Percentiles rank a stretch among this genome's conserved stretches.
Conservation (phyloP, 1,140 invertebrate genomes). For the Hyposmocoma kahamanoa region DNA sequence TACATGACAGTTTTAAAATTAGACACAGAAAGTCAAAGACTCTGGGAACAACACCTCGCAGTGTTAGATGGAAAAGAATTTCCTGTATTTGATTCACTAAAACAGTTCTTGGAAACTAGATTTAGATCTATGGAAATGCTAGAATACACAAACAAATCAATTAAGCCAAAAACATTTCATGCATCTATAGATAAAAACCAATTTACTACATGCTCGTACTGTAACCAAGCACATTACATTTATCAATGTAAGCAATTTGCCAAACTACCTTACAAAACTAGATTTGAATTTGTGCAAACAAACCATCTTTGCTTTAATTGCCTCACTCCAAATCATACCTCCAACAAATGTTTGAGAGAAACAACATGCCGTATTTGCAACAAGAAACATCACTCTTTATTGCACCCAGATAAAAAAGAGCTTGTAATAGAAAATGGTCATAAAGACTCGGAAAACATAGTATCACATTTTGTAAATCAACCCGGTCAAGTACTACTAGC, state of each 20-base stretch:
- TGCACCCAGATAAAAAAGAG: neutral
- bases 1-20: slow-evolving; percentile 7
- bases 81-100: slow-evolving; percentile 1
- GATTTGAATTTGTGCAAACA: neutral
- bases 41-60: neutral
- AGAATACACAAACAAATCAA: neutral
- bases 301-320: slow-evolving; percentile 4
- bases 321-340: neutral
- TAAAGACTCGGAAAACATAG: neutral
- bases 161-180: neutral
- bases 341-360: neutral
- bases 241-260: slow-evolving; percentile 6
- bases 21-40: slow-evolving; percentile 6
- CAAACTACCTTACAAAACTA: neutral
- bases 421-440: neutral
- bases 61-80: neutral
- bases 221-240: neutral
- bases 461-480: neutral
- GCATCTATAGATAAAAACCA: neutral
- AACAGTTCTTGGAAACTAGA: slow-evolving; percentile 2
- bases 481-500: slow-evolving; percentile 1
- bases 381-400: slow-evolving; percentile 2
- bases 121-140: slow-evolving; percentile 2
- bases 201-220: neutral
- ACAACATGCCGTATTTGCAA: neutral